These are phyloP conservation scores for Pachycephala philippinensis DNA, from an alignment of 2,113 vertebrate genomes.

Conservation along the genomic window DNA sequence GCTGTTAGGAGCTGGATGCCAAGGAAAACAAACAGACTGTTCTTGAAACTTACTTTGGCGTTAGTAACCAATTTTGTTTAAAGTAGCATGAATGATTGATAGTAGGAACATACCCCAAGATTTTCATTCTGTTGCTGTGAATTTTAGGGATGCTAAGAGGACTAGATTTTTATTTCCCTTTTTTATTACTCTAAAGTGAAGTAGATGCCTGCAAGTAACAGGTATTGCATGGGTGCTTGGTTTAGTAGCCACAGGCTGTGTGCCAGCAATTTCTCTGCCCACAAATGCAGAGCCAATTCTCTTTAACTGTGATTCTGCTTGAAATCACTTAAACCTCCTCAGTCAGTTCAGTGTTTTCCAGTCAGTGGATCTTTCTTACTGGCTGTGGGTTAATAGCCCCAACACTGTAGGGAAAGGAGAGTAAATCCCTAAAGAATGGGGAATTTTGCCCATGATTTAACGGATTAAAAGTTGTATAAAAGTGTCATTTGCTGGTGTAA, in stretches of 20 bases:
- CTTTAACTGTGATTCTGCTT: not conserved
- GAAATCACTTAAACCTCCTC: not conserved
- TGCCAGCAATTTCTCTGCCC: not conserved
- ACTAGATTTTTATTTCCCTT: not conserved
- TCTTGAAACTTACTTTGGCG: slow-evolving; percentile 21
- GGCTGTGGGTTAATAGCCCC: not conserved
- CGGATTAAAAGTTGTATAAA: not conserved
- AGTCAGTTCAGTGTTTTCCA: not conserved
- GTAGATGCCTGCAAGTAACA: not conserved
- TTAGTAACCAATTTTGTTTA: slow-evolving; percentile 33
- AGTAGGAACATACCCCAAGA: not conserved
- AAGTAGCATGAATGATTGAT: slow-evolving; percentile 42
- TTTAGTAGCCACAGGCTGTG: not conserved
- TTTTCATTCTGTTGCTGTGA: not conserved
- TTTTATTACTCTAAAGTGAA: not conserved
- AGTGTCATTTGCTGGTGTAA: not conserved
- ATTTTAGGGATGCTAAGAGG: not conserved
- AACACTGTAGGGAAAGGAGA: not conserved
- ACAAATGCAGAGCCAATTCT: not conserved
- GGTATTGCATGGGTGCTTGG: not conserved
- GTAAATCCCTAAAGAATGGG: not conserved
- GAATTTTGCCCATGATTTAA: not conserved
- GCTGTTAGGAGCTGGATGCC: slow-evolving; percentile 59
- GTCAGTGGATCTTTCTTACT: not conserved
- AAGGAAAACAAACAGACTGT: slow-evolving; percentile 68